phyloP scores from a whole-genome alignment of 2,888 invertebrate genomes.

The Trisateles emortualis region DNA sequence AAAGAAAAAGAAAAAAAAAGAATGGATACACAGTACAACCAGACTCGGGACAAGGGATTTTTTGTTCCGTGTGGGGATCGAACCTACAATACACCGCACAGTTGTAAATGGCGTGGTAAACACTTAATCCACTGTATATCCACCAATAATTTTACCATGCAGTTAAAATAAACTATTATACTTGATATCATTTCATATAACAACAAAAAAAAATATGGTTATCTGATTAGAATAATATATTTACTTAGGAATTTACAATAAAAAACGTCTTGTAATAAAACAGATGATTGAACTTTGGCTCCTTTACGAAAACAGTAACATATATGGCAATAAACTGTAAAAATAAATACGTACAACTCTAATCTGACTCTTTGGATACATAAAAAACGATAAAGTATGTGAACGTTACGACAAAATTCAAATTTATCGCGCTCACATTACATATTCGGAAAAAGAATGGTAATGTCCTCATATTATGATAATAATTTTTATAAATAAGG shows the following conservation, averaged over 20 bases:
- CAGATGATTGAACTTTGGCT: slow-evolving; percentile 5
- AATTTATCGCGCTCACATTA: slow-evolving; percentile 47
- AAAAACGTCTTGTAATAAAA: slow-evolving; percentile 3
- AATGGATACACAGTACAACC: too few species aligned
- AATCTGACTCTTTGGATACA: slow-evolving; percentile 42
- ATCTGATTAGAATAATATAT: too few species aligned
- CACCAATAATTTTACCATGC: too few species aligned
- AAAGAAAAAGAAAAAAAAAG: too few species aligned
- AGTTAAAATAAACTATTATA: too few species aligned
- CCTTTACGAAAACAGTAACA: slow-evolving; percentile 10
- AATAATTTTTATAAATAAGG: slow-evolving; percentile 52
- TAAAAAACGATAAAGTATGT: slow-evolving; percentile 43
- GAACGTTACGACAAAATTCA: slow-evolving; percentile 51
- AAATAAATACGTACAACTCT: slow-evolving; percentile 29
- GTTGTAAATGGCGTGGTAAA: too few species aligned
- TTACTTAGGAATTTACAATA: background rate
- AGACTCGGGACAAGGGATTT: too few species aligned
- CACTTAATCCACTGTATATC: too few species aligned
- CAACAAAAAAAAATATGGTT: too few species aligned
- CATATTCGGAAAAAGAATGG: slow-evolving; percentile 50
- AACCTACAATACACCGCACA: too few species aligned
- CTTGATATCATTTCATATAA: too few species aligned
- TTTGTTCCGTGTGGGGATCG: too few species aligned
- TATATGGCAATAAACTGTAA: slow-evolving; percentile 26
- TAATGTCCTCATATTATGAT: slow-evolving; percentile 50